Evolutionary conservation across 2,797 vertebrate genomes (phyloP).

Genomic region (Gastrophryne carolinensis): DNA sequence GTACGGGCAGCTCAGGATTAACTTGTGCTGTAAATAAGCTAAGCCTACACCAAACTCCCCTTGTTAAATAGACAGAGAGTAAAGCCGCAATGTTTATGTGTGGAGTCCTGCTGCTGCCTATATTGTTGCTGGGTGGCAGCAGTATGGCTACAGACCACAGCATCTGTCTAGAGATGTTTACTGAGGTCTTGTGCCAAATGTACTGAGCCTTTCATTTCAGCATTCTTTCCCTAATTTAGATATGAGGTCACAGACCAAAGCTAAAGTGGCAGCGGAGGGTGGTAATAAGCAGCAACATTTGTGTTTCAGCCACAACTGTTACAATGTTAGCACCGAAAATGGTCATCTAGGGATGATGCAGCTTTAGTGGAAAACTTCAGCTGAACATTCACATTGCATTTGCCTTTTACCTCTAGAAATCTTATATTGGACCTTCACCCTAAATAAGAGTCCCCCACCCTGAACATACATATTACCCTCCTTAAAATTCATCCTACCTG

Average conservation of each 20-base stretch:
- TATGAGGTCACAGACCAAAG: constrained; percentile 26
- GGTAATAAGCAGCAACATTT: neutral
- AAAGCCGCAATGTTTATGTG: neutral
- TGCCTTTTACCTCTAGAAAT: no score
- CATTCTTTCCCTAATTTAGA: constrained; percentile 23
- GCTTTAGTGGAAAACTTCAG: no score
- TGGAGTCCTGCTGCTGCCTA: neutral
- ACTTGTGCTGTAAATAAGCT: neutral
- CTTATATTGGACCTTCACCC: no score
- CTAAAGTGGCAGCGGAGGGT: neutral
- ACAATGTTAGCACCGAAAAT: neutral
- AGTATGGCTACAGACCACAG: constrained; percentile 13
- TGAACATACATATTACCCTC: no score
- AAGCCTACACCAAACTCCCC: neutral
- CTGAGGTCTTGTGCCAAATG: constrained; percentile 29
- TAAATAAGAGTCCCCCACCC: no score
- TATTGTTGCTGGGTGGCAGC: neutral
- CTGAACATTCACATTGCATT: no score
- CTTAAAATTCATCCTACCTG: no score
- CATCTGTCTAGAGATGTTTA: constrained; percentile 22
- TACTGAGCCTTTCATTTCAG: constrained; percentile 25
- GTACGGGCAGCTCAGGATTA: no score
- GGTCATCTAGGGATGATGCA: no score
- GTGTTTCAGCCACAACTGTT: neutral
- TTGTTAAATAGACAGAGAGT: neutral